Conservation (phyloP, 2,113 vertebrate species). For the Telmatochromis sp. region DNA sequence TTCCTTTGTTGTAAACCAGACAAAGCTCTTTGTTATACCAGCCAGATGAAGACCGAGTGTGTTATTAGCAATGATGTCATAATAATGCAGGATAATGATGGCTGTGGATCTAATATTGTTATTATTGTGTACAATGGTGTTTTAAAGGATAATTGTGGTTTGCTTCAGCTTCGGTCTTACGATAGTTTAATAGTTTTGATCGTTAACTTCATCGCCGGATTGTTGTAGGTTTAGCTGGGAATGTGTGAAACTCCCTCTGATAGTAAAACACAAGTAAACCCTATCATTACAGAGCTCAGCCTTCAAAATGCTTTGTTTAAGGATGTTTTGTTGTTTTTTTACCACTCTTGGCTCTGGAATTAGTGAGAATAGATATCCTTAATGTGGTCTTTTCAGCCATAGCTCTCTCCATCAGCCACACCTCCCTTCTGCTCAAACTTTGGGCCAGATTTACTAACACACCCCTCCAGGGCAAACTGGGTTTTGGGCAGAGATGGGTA, state of each 20-base stretch:
- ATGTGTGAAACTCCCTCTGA: background rate
- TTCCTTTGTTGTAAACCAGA: conserved; percentile 22
- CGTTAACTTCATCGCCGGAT: background rate
- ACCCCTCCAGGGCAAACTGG: background rate
- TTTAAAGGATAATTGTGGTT: background rate
- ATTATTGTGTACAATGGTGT: background rate
- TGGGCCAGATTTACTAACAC: background rate
- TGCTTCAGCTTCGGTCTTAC: background rate
- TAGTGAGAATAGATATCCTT: background rate
- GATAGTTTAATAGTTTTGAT: background rate
- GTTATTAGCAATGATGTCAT: conserved; percentile 18
- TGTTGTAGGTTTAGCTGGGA: background rate
- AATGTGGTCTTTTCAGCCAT: background rate
- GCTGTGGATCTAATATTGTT: background rate
- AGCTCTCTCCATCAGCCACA: background rate
- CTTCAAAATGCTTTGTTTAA: background rate
- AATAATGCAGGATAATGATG: background rate
- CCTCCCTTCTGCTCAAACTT: background rate
- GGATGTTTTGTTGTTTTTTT: background rate
- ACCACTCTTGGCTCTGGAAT: background rate
- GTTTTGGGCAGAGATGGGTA: background rate
- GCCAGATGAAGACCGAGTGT: conserved; percentile 1
- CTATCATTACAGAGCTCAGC: background rate
- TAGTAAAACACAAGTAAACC: background rate
- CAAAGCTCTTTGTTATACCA: conserved; percentile 19